Evolutionary conservation across 2,888 invertebrate genomes (phyloP).

Genomic region (Endomychus coccineus): DNA sequence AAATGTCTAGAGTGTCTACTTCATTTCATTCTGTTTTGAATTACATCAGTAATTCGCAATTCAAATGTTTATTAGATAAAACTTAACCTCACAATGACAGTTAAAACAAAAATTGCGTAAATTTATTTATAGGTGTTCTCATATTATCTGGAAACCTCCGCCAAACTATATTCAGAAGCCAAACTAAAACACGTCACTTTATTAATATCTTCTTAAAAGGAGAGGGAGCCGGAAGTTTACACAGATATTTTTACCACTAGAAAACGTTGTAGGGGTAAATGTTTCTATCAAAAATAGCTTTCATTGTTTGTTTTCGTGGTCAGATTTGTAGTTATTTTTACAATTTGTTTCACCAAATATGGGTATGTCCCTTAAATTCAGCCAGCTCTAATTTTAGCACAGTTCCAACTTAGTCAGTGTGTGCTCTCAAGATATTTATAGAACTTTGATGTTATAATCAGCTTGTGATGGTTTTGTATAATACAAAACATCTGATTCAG

Average conservation of each 20-base stretch:
- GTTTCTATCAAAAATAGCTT: constrained; percentile 8
- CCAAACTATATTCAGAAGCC: constrained; percentile 14
- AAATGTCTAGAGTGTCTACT: too few species aligned
- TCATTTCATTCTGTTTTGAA: too few species aligned
- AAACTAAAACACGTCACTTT: constrained; percentile 10
- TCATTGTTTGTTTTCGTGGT: constrained; percentile 13
- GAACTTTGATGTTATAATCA: constrained; percentile 8
- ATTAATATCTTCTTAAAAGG: constrained; percentile 10
- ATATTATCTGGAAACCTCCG: constrained; percentile 14
- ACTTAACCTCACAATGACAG: too few species aligned
- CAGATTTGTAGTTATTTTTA: too few species aligned
- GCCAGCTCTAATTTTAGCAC: too few species aligned
- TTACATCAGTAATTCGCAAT: too few species aligned
- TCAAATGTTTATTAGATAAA: too few species aligned
- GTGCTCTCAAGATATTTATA: too few species aligned
- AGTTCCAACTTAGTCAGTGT: too few species aligned
- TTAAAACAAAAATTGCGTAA: too few species aligned
- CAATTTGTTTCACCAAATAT: too few species aligned
- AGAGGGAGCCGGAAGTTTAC: constrained; percentile 5
- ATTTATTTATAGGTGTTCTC: constrained; percentile 17
- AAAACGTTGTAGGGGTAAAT: constrained; percentile 11
- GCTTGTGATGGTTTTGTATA: constrained; percentile 2
- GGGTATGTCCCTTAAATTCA: too few species aligned
- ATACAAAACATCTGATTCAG: background rate
- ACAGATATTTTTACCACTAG: constrained; percentile 4